Base-by-base conservation (phyloP, 1,140 invertebrate genomes). In the Temnothorax longispinosus region DNA sequence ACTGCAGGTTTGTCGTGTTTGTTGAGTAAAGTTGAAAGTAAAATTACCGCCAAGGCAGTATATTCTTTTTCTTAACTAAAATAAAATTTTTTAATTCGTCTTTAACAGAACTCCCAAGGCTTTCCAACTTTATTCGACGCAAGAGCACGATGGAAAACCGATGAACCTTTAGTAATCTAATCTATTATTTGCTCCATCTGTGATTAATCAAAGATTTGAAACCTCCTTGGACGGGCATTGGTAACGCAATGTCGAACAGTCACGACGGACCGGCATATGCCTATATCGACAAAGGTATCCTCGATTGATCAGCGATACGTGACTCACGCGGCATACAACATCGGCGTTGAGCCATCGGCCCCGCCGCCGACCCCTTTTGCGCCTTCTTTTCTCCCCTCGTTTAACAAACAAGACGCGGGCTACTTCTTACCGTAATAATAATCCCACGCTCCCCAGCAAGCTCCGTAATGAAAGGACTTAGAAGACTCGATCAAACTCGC, bases 401-500 rank as follows among this genome's bases (percentile, higher is more conserved):
- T 93, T 92, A 89, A 92, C 90, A 93, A 93, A 93, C 93, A 93
- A 93, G 91, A 92, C 87, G 86, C 74, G 82, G 56, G 71, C 88
- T 86, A 89, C 91, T 92, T 92, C 88, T 91, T 89, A 88, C 88
- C 85, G 91, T 92, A 93, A 93, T 93, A 93, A 93, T 93, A 93
- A 93, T 91, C 90, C 89, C 67, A 78, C 81, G 89, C 85, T 58
- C 54, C 56, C 75, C 81, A 60, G 15, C 50, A 54, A 27, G 69
- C 54, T 50, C 85, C 90, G 93, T 93, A 93, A 93, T 93, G 92
- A 93, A 93, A 93, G 65, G 93, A 93, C 92, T 93, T 91, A 89
- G 93, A 91, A 91, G 93, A 93, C 91, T 93, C 91, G 91, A 93
- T 93, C 91, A 92, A 93, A 93, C 93, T 93, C 90, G 89, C 86